Base-by-base conservation (phyloP, 2,888 invertebrate species). In the Merodon equestris region DNA sequence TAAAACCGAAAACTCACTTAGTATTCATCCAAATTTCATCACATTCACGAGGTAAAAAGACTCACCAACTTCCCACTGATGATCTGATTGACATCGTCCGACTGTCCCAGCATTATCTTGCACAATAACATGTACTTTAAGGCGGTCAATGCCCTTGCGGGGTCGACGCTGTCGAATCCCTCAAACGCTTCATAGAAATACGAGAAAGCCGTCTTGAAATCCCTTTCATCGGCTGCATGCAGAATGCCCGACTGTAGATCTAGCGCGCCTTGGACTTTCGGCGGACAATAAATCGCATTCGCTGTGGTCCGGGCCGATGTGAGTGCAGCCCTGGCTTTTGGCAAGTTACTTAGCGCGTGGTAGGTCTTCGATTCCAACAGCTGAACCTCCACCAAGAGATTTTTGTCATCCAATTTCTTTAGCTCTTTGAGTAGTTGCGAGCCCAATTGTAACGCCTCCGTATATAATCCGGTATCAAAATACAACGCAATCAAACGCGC, bases 111-210 rank as follows among this genome's bases (percentile, higher is more conserved):
- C 98, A 99, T 99, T 72, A 99, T 99, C 91, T 99, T 99, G 76
- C 97, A 97, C 83, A 99, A 89, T 84, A 99, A 92, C 99, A 99
- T 99, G 90, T 99, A 99, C 88, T 99, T 99, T 14, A 99, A 91
- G n/a, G 97, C 96, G 18, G 94, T 95, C 27, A 99, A 90, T 1
- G 99, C 99, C 89, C 96, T 97, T 3, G 93, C 93, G 85, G 94
- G 94, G 84, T 97, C 97, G 3, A 97, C 95, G 83, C 97, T 97
- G 89, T 98, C 98, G 89, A 97, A 98, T 83, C 98, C 97, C 91
- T 99, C 99, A 89, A 99, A 99, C 12, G 98, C 98, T 91, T 99
- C 99, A 89, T 99, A 99, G 88, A 99, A 99, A 88, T 99, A 99
- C 66, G 99, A 99, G 90, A 97, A 99, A 50, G 98, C 99, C 70